Base-by-base conservation (phyloP, 1,140 invertebrate genomes). In the Bombus pyrosoma region DNA sequence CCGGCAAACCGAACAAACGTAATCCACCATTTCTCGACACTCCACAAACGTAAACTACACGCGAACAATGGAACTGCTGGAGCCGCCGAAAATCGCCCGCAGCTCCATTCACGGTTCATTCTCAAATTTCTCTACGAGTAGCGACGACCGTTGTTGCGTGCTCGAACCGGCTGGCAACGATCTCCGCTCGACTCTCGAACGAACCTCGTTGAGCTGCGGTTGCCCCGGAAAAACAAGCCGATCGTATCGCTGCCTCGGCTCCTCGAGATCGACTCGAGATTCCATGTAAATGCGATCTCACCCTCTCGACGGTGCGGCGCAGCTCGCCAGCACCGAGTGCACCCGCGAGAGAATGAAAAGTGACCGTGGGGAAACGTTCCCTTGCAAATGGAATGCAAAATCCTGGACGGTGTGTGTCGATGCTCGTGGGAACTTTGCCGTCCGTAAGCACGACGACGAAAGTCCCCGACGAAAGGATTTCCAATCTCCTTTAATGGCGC, bases 401-500 rank as follows among this genome's bases (percentile, higher is more conserved):
- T 89, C 88, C 79, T 85, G 78, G 87, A 87, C 89, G 74, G 82
- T 81, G 73, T 71, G 75, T 28, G 73, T 64, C 74, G 87, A 53
- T 43, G 86, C 86, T 83, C 78, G 87, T 76, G 87, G 81, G 78
- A 90, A 88, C 87, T 72, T 87, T 28, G 81, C 59, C 74, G 78
- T 34, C 41, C 72, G 72, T 83, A 76, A 83, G 77, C 85, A 77
- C 75, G 81, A 39, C 85, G 88, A 89, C 81, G 84, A 89, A 91
- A 89, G 89, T 90, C 78, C 68, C 88, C 90, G 91, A 77, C 86
- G 89, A 90, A 90, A 90, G 87, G 90, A 91, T 91, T 91, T 91
- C 88, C 91, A 91, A 91, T 91, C 91, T 89, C 89, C 87, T 88
- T 91, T 91, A 91, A 91, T 91, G 86, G 90, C 76, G 81, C 89